Evolutionary conservation across 2,797 vertebrate species (phyloP), one percentile per base, ranked within the genome.

Genomic region (Florisuga fusca): DNA sequence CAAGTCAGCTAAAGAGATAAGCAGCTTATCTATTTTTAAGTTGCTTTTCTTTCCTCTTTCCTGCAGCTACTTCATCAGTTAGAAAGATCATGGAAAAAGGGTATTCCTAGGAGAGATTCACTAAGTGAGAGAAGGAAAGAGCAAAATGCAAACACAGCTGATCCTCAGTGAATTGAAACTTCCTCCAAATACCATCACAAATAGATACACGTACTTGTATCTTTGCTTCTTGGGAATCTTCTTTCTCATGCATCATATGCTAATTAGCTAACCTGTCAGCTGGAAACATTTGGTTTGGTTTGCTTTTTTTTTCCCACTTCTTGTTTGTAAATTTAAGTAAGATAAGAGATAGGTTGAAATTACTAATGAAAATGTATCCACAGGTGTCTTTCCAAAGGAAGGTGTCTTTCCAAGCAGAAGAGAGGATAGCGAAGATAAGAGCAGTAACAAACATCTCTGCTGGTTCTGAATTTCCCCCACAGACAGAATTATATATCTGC

Each of bases 21-120:
- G 68, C 53, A 88, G 82, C 72, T 92, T 95, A 96, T 96, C 87
- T 96, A 69, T 93, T 91, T 93, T 90, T 62, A 90, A 86, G 62
- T 88, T 95, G 75, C 58, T 94, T 86, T 84, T 83, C 68, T 85
- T 64, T 76, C 48, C 77, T 89, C 45, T 77, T 76, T 94, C 63
- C 71, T 78, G 33, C 69, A 94, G 69, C 84, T 94, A 95, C 76
- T 91, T 84, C 82, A 84, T 94, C 87, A 91, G 86, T 78, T 84
- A 81, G 79, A 92, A 94, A 87, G 66, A 77, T 87, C 41, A 20
- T 36, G 58, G 71, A 67, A 93, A 89, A 94, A 76, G 76, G 90
- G 25, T 66, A 85, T 95, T 93, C 87, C 80, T 93, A 63, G 76
- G 76, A 90, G 88, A 90, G 25, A 78, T 75, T 69, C 55, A 50